Evolutionary conservation across 2,888 invertebrate genomes (phyloP), one percentile per base, ranked within the genome.

Genomic region (Nebria brevicollis): DNA sequence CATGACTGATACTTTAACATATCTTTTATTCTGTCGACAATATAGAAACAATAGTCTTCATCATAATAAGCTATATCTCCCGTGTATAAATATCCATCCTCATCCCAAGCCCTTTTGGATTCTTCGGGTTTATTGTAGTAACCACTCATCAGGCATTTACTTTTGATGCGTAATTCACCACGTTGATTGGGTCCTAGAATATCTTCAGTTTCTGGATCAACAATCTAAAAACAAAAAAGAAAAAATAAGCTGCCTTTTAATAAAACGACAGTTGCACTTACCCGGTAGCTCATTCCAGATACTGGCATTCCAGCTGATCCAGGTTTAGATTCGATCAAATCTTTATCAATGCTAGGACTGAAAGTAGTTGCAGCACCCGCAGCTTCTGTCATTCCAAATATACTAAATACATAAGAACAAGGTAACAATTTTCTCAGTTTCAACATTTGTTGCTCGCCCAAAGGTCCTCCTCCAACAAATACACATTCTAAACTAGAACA

Each of bases 101-200:
- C 86, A 2, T 89, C 87, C 66, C 89, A 88, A 0, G 87, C 84
- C 64, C 88, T 87, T 26, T 86, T 86, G 0, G 90, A 90, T 1
- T 89, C 90, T 82, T 87, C 83, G 2, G 88, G 86, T 79, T 90
- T 89, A 75, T 89, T 90, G 84, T 90, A 89, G 84, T 91, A 91
- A 4, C 89, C 90, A 87, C 89, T 85, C 83, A 88, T 86, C 41
- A 83, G 8, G 72, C 77, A 85, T 34, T 85, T 83, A 5, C 84
- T 89, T 87, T 90, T 91, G 0, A 91, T 7, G 88, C 91, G 90
- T 11, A 92, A 84, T 84, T 92, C 92, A 25, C 92, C 92, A 0
- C 87, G 86, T 15, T 88, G 84, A 82, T 91, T 89, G 0, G 91
- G 88, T 66, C 91, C 90, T 5, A 88, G 83, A 25, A 89, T 88